Percentiles rank a stretch among this genome's conserved stretches.
Evolutionary conservation across 2,113 vertebrate genomes (phyloP).

Genomic region (Callorhinus ursinus): DNA sequence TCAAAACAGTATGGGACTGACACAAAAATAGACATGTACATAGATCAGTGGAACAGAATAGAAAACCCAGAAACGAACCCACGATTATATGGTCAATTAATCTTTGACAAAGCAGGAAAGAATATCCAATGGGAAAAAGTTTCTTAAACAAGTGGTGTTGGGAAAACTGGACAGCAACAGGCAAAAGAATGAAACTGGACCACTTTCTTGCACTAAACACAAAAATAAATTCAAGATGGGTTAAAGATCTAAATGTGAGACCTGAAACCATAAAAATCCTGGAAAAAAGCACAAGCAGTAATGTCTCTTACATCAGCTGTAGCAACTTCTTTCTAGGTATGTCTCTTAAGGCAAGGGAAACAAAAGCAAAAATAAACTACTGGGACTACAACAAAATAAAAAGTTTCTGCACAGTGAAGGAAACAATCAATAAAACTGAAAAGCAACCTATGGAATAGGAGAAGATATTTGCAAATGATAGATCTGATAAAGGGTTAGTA

Average conservation of each 20-base stretch:
- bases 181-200: background rate
- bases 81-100: background rate
- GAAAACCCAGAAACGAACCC: background rate
- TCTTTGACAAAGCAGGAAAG: background rate
- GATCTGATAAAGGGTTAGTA: background rate
- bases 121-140: background rate
- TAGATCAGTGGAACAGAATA: background rate
- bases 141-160: background rate
- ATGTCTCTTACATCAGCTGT: background rate
- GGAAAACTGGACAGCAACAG: background rate
- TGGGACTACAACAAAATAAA: background rate
- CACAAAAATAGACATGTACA: background rate
- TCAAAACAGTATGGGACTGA: background rate
- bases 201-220: background rate
- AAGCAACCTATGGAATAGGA: background rate
- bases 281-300: background rate
- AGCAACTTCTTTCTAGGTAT: background rate
- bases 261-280: background rate
- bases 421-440: background rate
- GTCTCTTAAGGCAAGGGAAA: background rate
- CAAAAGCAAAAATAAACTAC: background rate
- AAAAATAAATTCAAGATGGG: background rate
- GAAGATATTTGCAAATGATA: background rate
- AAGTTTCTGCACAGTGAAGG: background rate
- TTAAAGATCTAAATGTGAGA: background rate